These are phyloP conservation scores for Apostichopus japonicus DNA, from an alignment of 35 echinoderm and acorn worm genomes.

Conservation along the genomic window DNA sequence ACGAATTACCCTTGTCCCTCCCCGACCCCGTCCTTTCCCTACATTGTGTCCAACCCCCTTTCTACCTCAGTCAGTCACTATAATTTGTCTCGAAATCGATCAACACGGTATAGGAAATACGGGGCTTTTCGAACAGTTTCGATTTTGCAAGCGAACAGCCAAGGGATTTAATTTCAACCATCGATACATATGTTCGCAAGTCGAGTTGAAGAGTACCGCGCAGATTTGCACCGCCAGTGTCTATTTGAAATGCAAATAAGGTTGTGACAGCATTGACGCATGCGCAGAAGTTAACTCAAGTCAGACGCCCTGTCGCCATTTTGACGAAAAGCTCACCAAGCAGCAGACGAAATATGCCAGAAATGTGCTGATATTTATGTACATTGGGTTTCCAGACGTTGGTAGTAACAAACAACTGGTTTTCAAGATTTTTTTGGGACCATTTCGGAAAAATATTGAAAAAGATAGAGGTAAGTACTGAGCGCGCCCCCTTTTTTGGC, in stretches of 20 bases:
- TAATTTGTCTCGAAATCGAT: no score
- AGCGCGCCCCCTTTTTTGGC: slow-evolving; percentile 63
- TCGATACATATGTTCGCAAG: neutral
- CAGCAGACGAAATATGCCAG: neutral
- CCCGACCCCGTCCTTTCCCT: no score
- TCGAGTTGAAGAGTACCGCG: slow-evolving; percentile 18
- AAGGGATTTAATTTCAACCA: no score
- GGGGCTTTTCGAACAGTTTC: no score
- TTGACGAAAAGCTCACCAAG: slow-evolving; percentile 52
- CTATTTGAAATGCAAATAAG: slow-evolving; percentile 36
- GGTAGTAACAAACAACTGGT: neutral
- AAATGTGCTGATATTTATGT: neutral
- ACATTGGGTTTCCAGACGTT: neutral
- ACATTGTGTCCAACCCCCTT: no score
- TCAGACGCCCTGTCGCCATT: slow-evolving; percentile 59
- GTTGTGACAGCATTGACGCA: slow-evolving; percentile 14
- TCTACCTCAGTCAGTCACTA: no score
- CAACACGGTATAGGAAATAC: no score
- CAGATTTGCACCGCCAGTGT: neutral
- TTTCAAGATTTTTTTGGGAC: slow-evolving; percentile 28
- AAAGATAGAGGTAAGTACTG: slow-evolving; percentile 53
- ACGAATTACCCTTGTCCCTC: no score
- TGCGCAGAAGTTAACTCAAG: neutral
- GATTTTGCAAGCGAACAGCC: no score
- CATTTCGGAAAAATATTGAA: neutral